Conservation (phyloP, 2,113 vertebrate species). For the Hippocampus abdominalis region DNA sequence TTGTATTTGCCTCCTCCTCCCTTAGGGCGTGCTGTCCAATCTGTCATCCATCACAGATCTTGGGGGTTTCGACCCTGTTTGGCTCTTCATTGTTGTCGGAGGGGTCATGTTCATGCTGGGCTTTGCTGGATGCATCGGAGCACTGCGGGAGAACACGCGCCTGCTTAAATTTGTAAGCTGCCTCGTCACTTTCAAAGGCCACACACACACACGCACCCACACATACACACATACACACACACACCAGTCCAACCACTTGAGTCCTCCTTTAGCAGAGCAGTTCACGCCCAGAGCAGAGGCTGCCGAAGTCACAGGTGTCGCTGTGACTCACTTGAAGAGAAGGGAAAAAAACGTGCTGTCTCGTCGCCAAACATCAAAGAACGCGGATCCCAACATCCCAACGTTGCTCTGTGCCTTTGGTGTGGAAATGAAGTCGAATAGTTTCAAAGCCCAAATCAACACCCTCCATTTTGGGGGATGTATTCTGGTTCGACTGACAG, state of each 20-base stretch:
- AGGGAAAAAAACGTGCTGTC: conserved; percentile 10
- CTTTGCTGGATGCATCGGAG: conserved; percentile 90
- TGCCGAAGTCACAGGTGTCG: conserved; percentile 33
- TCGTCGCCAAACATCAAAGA: conserved; percentile 15
- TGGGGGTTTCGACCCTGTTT: conserved; percentile 88
- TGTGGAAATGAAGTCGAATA: background rate
- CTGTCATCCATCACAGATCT: conserved; percentile 88
- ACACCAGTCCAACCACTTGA: conserved; percentile 23
- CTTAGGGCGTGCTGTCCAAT: conserved; percentile 86
- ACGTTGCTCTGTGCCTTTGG: conserved; percentile 1
- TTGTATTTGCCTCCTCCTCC: conserved; percentile 22
- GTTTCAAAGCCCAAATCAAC: conserved; percentile 5
- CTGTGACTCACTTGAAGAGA: conserved; percentile 27
- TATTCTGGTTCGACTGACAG: conserved; percentile 25
- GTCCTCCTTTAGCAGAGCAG: conserved; percentile 23
- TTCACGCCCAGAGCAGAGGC: conserved; percentile 31
- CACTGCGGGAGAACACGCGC: conserved; percentile 86
- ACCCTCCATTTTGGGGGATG: conserved; percentile 8
- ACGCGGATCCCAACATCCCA: background rate
- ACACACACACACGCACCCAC: conserved; percentile 1
- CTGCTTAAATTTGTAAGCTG: conserved; percentile 88
- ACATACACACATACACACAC: background rate
- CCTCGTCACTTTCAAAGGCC: background rate
- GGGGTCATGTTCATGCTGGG: conserved; percentile 88
- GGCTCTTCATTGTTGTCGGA: conserved; percentile 90